Conservation (phyloP, 2,888 invertebrate species). For the Corbicula japonica region DNA sequence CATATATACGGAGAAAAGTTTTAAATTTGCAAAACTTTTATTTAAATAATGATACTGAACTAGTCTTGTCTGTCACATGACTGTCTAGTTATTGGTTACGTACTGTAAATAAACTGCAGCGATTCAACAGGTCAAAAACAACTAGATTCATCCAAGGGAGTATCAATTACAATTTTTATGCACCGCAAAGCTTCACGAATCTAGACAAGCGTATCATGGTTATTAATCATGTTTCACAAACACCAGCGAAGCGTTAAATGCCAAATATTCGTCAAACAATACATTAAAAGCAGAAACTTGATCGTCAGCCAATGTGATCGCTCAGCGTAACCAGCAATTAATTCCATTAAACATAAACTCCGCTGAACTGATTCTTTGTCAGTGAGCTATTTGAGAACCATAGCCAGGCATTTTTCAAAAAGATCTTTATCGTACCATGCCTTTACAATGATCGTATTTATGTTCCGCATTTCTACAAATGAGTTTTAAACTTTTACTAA, state of each 20-base stretch:
- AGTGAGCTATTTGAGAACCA: conserved; percentile 28
- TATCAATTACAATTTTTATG: conserved; percentile 40
- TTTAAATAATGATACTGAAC: too few relatives aligned
- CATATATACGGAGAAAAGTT: too few relatives aligned
- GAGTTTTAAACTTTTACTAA: conserved; percentile 23
- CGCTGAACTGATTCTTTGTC: conserved; percentile 16
- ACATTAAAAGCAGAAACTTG: conserved; percentile 38
- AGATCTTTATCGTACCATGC: conserved; percentile 23
- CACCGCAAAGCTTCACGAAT: conserved; percentile 40
- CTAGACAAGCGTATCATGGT: conserved; percentile 49
- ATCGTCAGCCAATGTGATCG: conserved; percentile 28
- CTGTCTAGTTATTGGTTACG: too few relatives aligned
- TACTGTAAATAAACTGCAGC: too few relatives aligned
- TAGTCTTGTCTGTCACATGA: too few relatives aligned
- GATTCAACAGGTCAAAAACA: too few relatives aligned
- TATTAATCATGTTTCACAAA: conserved; percentile 58
- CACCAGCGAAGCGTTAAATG: conserved; percentile 55
- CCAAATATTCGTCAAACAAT: conserved; percentile 41
- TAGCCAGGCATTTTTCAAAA: conserved; percentile 22
- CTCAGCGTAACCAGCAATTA: conserved; percentile 44
- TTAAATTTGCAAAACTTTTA: too few relatives aligned
- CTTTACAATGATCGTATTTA: conserved; percentile 14
- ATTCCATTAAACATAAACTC: conserved; percentile 31
- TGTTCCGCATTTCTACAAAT: conserved; percentile 32
- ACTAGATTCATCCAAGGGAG: not conserved